Base-by-base conservation (phyloP, 1,140 invertebrate genomes). In the Eupeodes corollae region DNA sequence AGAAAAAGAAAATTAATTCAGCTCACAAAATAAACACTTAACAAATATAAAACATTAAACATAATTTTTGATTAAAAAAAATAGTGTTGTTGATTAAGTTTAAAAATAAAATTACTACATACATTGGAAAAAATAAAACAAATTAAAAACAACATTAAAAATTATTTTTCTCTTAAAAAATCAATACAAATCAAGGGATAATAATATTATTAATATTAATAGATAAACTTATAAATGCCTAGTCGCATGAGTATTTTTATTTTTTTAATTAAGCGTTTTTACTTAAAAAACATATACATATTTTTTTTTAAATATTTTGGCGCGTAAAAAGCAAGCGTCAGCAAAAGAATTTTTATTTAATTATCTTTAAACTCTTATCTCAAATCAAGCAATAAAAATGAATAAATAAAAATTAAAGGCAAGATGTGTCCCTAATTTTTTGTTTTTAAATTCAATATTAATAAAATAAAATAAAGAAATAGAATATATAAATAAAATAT, bases 241-340 rank as follows among this genome's bases (percentile, higher is more conserved):
- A 52, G 58, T 63, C 63, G 63, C 63, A 66, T 66, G 63, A 66
- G 63, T 61, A 48, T 66, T 66, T 65, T 66, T 65, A 64, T 65
- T 66, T 65, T 51, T 66, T 65, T 61, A 65, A 62, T 63, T 54
- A 66, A 65, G 63, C 63, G 42, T 35, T 41, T 48, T 41, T 41
- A 42, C 33, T 55, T 57, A 51, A 56, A 49, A 55, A 52, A 51
- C 57, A 51, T 49, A 30, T 21, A 42, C 35, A 49, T 35, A 5
- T 26, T 26, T 26, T 26, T 26, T 26, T 26, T 26, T 26, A 26
- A 26, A 26, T 26, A 5, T 26, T 26, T 26, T 26, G 21, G 21
- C 21, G 21, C 21, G 21, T 26, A 50, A 39, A 37, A 42, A 46
- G 39, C 19, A 34, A 40, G 31, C 16, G 16, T 19, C 30, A 15